Conservation (phyloP, 1,140 invertebrate genomes). For the Drosophila tsacasi region DNA sequence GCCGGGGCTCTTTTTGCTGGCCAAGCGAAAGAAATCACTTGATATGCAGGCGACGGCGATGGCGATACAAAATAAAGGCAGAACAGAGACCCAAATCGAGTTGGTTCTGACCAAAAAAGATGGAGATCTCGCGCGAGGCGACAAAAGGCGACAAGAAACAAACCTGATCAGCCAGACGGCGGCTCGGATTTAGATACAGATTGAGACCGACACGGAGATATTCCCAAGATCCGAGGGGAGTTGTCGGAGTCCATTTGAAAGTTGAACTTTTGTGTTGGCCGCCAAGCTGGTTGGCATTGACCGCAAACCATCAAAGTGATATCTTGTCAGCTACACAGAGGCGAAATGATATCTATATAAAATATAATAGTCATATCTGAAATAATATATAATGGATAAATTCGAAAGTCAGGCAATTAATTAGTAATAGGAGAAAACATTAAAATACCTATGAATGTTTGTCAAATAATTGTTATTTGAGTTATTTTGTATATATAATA, state of each 20-base stretch:
- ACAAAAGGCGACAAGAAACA: constrained; percentile 28
- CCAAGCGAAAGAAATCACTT: constrained; percentile 48
- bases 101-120: constrained; percentile 6
- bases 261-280: constrained; percentile 40
- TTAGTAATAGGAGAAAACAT: background rate
- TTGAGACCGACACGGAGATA: constrained; percentile 1
- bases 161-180: constrained; percentile 29
- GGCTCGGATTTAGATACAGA: constrained; percentile 4
- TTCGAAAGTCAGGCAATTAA: background rate
- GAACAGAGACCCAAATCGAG: constrained; percentile 37
- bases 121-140: constrained; percentile 5
- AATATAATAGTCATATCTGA: background rate
- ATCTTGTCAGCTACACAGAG: constrained; percentile 27
- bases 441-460: background rate
- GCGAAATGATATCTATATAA: background rate
- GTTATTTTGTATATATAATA: background rate
- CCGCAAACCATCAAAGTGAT: constrained; percentile 67
- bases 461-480: background rate
- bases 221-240: background rate
- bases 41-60: constrained; percentile 49
- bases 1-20: constrained; percentile 9
- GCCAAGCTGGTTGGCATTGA: constrained; percentile 72
- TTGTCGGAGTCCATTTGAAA: constrained; percentile 25
- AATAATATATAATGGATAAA: background rate
- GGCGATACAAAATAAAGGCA: constrained; percentile 23